Evolutionary conservation across 53 echinoderm and acorn worm genomes (phyloP), one percentile per base, ranked within the genome.

Genomic region (Pentamera pediparva): DNA sequence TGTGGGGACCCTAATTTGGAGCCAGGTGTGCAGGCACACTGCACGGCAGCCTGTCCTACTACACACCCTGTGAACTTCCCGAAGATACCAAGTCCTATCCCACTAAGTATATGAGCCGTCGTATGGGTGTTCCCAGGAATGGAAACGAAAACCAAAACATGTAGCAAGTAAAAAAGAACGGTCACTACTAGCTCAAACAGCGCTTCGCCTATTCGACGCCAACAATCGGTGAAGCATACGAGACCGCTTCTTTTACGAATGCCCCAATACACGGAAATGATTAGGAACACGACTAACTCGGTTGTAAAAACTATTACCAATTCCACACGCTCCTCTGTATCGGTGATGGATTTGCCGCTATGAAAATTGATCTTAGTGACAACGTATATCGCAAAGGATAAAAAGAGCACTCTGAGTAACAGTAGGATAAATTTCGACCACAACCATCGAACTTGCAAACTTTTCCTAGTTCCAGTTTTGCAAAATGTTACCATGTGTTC

Each of bases 401-500:
- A 41, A 22, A 67, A 2, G 4, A 26, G 25, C 30, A 43, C 45
- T 29, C 67, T 41, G 20, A 67, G 45, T 2, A 67, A 10, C 31
- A 67, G 45, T 15, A 41, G 45, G 2, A 67, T 6, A n/a, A 67
- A 3, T 29, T 67, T 40, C 21, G 29, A 27, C 5, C 10, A n/a
- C 40, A 67, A 27, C 67, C 67, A 67, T 12, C 29, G 18, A 5
- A 17, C 29, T 18, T 67, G 67, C 5, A 67, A 28, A 38, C 67
- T 67, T 5, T 10, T 20, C 45, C 13, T 41, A 10, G 25, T 67
- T 24, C 67, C 67, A 13, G 67, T 67, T 29, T 43, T 67, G 39
- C 43, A 67, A 41, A 67, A 67, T 1, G 67, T 45, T 27, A 67
- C 38, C 4, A 67, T 27, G 18, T 67, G 67, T 67, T 67, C 67